Conservation (phyloP, 1,140 invertebrate species). For the Drosophila parvula region DNA sequence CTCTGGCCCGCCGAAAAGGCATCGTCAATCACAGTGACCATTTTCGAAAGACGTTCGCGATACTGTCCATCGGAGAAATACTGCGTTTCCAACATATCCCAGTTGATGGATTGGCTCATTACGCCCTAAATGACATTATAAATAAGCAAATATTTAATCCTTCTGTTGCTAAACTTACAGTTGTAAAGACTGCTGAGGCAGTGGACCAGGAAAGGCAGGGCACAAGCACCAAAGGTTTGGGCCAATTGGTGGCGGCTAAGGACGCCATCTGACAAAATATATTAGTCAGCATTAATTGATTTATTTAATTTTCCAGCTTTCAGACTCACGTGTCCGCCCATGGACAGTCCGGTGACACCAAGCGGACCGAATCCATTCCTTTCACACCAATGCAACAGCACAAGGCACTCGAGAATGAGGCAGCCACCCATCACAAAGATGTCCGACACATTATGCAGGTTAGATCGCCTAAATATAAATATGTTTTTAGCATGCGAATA, state of each 20-base stretch:
- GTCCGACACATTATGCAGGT: constrained; percentile 97
- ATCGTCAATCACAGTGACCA: constrained; percentile 89
- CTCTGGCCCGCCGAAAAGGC: constrained; percentile 91
- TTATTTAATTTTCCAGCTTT: background rate
- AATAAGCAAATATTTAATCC: no score
- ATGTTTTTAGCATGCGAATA: background rate
- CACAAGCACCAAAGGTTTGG: constrained; percentile 95
- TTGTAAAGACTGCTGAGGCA: constrained; percentile 97
- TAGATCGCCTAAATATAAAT: constrained; percentile 89
- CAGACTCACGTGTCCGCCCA: constrained; percentile 97
- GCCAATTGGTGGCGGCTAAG: constrained; percentile 97
- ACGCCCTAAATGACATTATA: constrained; percentile 87
- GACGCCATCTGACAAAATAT: constrained; percentile 94
- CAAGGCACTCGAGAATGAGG: constrained; percentile 96
- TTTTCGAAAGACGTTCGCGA: constrained; percentile 92
- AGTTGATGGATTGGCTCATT: constrained; percentile 97
- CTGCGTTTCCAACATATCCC: constrained; percentile 95
- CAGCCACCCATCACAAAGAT: constrained; percentile 99
- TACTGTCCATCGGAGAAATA: constrained; percentile 93
- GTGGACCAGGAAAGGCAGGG: constrained; percentile 99
- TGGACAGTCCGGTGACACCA: constrained; percentile 98
- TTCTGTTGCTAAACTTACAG: constrained; percentile 85
- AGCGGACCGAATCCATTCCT: constrained; percentile 94
- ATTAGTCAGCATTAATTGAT: no score
- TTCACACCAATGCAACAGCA: constrained; percentile 97